These are phyloP conservation scores for Cephus rjabovi DNA, from an alignment of 2,888 invertebrate genomes.

Conservation along the genomic window DNA sequence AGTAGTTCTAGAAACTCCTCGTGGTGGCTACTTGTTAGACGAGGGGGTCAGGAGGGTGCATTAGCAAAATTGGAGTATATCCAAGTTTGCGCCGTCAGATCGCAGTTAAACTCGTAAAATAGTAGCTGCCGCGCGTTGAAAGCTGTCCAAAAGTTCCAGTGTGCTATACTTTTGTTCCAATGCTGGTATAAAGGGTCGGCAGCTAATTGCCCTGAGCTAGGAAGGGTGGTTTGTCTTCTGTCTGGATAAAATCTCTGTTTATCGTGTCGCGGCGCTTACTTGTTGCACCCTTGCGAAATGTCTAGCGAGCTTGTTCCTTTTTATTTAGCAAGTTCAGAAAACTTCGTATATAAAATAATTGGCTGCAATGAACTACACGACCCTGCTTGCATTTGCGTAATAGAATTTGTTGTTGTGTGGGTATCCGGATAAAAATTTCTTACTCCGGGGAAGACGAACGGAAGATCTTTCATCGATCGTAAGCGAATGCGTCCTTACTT, in stretches of 20 bases:
- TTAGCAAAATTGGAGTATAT: constrained; percentile 62
- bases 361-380: background rate
- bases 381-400: background rate
- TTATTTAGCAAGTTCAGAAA: background rate
- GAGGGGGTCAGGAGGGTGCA: constrained; percentile 37
- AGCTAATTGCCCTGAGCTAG: background rate
- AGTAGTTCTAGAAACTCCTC: constrained; percentile 37
- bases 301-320: background rate
- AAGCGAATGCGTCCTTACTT: background rate
- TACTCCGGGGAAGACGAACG: too few relatives aligned
- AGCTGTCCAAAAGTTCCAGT: constrained; percentile 5
- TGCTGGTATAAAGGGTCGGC: background rate
- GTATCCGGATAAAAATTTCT: background rate
- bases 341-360: background rate
- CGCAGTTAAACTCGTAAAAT: constrained; percentile 29
- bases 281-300: background rate
- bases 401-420: background rate
- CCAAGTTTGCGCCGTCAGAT: constrained; percentile 51
- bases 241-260: constrained; percentile 1
- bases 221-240: background rate
- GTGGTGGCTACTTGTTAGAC: constrained; percentile 18
- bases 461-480: background rate
- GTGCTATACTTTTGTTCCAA: background rate
- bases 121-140: constrained; percentile 10
- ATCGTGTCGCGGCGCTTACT: background rate